These are phyloP conservation scores for Calcarius ornatus DNA, from an alignment of 2,113 vertebrate species.

Conservation along the genomic window DNA sequence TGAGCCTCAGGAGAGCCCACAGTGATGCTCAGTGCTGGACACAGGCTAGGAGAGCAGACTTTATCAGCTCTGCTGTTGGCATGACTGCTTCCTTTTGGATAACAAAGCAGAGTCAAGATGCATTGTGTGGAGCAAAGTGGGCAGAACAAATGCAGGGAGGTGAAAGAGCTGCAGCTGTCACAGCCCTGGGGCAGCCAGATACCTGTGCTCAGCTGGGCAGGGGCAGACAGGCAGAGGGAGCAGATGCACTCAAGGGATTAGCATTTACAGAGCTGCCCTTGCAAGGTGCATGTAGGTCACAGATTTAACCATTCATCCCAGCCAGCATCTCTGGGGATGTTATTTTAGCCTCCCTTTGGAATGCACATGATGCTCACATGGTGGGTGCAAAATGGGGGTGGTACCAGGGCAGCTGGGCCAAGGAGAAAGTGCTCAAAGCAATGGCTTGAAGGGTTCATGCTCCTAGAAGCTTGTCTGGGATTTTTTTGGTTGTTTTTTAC, in stretches of 20 bases:
- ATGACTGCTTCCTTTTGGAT: background rate
- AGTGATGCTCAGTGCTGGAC: background rate
- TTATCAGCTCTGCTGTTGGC: background rate
- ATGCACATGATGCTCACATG: accelerated
- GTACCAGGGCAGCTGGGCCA: background rate
- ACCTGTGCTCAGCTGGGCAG: background rate
- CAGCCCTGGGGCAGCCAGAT: background rate
- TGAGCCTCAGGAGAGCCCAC: background rate
- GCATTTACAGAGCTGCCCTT: background rate
- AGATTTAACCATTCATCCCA: background rate
- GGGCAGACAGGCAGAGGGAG: background rate
- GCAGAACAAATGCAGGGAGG: background rate
- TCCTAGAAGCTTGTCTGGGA: background rate
- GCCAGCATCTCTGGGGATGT: background rate
- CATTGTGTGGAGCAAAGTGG: background rate
- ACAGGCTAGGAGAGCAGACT: background rate
- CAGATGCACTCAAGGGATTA: slow-evolving; percentile 34
- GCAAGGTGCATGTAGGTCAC: slow-evolving; percentile 27
- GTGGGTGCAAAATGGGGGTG: background rate
- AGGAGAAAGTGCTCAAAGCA: background rate
- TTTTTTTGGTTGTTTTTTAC: background rate
- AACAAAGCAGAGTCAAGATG: background rate
- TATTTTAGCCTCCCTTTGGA: background rate
- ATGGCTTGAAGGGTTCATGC: background rate
- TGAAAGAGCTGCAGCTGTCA: slow-evolving; percentile 30